These are phyloP conservation scores for Apomyelois bistriatella DNA, from an alignment of 2,888 invertebrate genomes.

Conservation along the genomic window DNA sequence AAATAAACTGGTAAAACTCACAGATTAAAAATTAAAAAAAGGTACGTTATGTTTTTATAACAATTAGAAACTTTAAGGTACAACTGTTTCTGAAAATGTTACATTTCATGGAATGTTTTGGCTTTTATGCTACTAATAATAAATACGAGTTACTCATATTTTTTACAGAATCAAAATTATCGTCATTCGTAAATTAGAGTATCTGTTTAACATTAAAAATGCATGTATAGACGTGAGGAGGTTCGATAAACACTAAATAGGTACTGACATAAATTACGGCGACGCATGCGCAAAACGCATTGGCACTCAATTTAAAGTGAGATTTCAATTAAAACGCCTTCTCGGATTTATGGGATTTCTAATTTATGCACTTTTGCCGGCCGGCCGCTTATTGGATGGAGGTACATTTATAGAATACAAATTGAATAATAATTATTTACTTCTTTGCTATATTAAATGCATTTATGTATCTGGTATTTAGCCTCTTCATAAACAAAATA, in stretches of 20 bases:
- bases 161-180: too few relatives aligned
- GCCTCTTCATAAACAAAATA: too few relatives aligned
- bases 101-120: too few relatives aligned
- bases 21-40: too few relatives aligned
- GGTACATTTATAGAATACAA: conserved; percentile 11
- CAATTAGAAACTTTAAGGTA: too few relatives aligned
- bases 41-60: too few relatives aligned
- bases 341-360: conserved; percentile 62
- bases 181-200: neutral
- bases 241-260: conserved; percentile 46
- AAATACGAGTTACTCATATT: too few relatives aligned
- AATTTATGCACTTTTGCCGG: conserved; percentile 62
- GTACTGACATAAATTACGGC: conserved; percentile 55
- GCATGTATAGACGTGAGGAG: conserved; percentile 48
- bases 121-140: too few relatives aligned
- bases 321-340: conserved; percentile 77
- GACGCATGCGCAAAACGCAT: conserved; percentile 58
- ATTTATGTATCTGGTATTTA: too few relatives aligned
- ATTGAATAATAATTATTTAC: conserved; percentile 1
- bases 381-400: conserved; percentile 30
- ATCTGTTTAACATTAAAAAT: conserved; percentile 33
- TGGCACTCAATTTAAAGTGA: conserved; percentile 67
- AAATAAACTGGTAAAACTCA: too few relatives aligned
- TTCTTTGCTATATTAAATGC: neutral
- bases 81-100: too few relatives aligned